Percentiles rank a stretch among this genome's conserved stretches.
phyloP scores from a whole-genome alignment of 2,797 vertebrate species.

The Characodon lateralis region DNA sequence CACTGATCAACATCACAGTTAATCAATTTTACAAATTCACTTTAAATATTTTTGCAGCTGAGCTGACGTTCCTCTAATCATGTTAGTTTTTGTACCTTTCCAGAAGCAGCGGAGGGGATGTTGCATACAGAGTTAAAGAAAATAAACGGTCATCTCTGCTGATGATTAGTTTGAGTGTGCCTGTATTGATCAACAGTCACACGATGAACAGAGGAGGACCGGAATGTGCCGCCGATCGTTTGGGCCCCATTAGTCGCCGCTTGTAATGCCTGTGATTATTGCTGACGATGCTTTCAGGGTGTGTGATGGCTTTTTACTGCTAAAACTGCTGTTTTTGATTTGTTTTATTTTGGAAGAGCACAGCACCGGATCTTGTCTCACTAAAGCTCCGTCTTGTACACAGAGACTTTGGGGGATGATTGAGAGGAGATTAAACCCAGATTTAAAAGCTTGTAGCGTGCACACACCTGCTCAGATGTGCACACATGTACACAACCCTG shows the following conservation, averaged over 20 bases:
- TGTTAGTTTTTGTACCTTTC: too few species aligned
- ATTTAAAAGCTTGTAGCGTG: constrained; percentile 34
- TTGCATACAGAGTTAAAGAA: constrained; percentile 55
- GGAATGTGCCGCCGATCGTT: constrained; percentile 68
- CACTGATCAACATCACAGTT: neutral
- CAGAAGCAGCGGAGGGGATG: constrained; percentile 27
- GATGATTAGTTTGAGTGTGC: constrained; percentile 71
- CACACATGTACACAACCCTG: constrained; percentile 8
- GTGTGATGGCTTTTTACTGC: constrained; percentile 71
- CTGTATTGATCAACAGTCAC: constrained; percentile 72
- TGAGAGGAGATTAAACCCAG: constrained; percentile 44
- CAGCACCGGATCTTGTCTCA: constrained; percentile 33
- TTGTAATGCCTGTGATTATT: constrained; percentile 69
- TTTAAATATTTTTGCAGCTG: neutral
- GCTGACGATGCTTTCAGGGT: constrained; percentile 65
- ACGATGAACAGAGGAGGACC: constrained; percentile 70
- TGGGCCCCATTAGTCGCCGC: constrained; percentile 70
- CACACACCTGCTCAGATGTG: constrained; percentile 27
- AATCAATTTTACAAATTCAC: neutral
- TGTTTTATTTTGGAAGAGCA: constrained; percentile 16
- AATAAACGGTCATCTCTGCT: constrained; percentile 69
- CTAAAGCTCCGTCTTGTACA: constrained; percentile 11
- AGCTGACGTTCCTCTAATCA: neutral
- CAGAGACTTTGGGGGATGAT: constrained; percentile 30
- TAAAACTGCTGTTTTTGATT: constrained; percentile 59